Base-by-base conservation (phyloP, 2,888 invertebrate genomes). In the Isotomurus palustris region DNA sequence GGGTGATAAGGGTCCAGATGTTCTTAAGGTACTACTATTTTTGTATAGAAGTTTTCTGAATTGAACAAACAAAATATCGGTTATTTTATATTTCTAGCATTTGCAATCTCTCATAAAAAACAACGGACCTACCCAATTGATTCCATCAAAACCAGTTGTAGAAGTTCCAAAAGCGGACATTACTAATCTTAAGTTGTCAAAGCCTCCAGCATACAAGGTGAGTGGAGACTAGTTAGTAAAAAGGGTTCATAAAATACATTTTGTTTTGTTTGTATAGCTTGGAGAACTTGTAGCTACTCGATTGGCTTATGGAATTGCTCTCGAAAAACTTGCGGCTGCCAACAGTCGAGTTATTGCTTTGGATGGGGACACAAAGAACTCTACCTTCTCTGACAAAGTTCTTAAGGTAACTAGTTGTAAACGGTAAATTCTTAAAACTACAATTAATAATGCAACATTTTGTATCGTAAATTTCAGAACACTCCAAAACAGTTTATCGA, bases 331-430 rank as follows among this genome's bases (percentile, higher is more conserved):
- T 38, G 86, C 84, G 2, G 76, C 81, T 53, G 78, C 74, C 63
- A 83, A 80, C 75, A 72, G 70, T 64, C 84, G 93, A 58, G 92
- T 99, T 21, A 86, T 99, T 72, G 95, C 93, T 49, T 76, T 99
- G 71, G 97, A 99, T 75, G 97, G 93, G 24, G 99, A 99, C 76
- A 96, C 95, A 68, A 99, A 97, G 78, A 99, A 99, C 78, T 99
- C 97, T 0, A 99, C 99, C 0, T 99, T 84, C 78, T 88, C 97
- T 17, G 92, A 93, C 72, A 93, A 90, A 74, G 83, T 97, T 65
- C 88, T 87, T 75, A 83, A 86, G 70, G 85, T 75, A 63, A 40
- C 6, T n/a, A 32, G 21, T 8, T 22, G 24, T 43, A 40, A 14
- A 14, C 17, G 40, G 12, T n/a, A 12, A 40, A 40, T 8, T 40